Percentiles rank a stretch among this genome's conserved stretches.
These are phyloP conservation scores for Chironomus tepperi DNA, from an alignment of 1,140 invertebrate genomes.

Conservation along the genomic window DNA sequence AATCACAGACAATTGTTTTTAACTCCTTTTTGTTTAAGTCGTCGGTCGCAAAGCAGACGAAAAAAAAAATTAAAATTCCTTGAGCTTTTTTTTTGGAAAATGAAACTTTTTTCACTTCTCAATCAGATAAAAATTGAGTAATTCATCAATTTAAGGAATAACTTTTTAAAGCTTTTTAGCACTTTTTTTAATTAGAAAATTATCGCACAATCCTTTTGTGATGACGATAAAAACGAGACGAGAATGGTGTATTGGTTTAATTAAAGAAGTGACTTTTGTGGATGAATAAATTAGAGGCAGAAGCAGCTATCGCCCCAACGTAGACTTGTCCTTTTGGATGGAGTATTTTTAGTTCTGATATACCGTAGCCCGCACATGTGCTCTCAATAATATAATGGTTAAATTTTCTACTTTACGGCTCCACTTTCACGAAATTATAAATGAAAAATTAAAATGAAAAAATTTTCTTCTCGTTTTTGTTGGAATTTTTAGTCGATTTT, in stretches of 20 bases:
- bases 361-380: constrained; percentile 81
- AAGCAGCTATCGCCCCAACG: constrained; percentile 86
- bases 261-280: neutral
- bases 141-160: neutral
- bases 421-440: too few species aligned
- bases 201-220: too few species aligned
- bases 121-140: neutral
- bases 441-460: neutral
- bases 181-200: neutral
- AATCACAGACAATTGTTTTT: constrained; percentile 22
- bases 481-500: neutral
- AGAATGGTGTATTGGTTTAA: neutral
- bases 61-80: neutral
- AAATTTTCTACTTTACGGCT: constrained; percentile 9
- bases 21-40: neutral
- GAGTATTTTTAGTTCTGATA: constrained; percentile 89
- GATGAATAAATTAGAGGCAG: constrained; percentile 24
- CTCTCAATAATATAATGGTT: constrained; percentile 35
- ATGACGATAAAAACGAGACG: neutral
- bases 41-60: neutral
- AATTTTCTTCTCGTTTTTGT: neutral
- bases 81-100: neutral
- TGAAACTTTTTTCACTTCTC: neutral
- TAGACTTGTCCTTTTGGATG: constrained; percentile 88
- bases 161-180: neutral